Evolutionary conservation across 2,113 vertebrate species (phyloP).

Genomic region (Mus spicilegus): DNA sequence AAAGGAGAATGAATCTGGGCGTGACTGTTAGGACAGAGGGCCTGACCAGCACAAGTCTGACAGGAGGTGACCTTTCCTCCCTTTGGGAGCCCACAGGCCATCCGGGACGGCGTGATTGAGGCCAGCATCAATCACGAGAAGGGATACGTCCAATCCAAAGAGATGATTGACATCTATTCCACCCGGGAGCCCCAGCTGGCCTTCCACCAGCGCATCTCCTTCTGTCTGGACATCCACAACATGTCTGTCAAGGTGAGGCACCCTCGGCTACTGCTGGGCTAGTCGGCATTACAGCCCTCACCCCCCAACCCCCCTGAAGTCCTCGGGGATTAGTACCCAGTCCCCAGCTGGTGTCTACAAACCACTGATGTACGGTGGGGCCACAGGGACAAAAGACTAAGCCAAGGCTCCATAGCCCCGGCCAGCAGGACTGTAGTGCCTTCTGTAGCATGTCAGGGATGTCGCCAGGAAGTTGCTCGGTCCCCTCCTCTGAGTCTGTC

Average conservation of each 20-base stretch:
- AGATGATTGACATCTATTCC: conserved; percentile 98
- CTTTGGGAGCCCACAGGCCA: conserved; percentile 89
- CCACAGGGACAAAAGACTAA: background rate
- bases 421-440: no score
- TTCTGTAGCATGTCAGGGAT: background rate
- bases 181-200: conserved; percentile 98
- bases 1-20: background rate
- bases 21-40: background rate
- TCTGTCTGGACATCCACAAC: conserved; percentile 99
- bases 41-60: background rate
- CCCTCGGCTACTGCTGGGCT: accelerated
- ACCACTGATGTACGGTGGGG: background rate
- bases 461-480: background rate
- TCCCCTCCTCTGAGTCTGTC: background rate
- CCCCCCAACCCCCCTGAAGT: accelerated
- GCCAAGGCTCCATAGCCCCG: background rate
- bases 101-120: conserved; percentile 97
- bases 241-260: conserved; percentile 97
- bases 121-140: conserved; percentile 99
- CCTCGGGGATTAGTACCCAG: background rate
- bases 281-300: background rate
- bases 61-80: conserved; percentile 18
- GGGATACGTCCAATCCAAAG: conserved; percentile 98
- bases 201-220: conserved; percentile 98
- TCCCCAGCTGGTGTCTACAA: background rate